phyloP scores from a whole-genome alignment of 2,797 vertebrate genomes.

The Melanotaenia nigrans region DNA sequence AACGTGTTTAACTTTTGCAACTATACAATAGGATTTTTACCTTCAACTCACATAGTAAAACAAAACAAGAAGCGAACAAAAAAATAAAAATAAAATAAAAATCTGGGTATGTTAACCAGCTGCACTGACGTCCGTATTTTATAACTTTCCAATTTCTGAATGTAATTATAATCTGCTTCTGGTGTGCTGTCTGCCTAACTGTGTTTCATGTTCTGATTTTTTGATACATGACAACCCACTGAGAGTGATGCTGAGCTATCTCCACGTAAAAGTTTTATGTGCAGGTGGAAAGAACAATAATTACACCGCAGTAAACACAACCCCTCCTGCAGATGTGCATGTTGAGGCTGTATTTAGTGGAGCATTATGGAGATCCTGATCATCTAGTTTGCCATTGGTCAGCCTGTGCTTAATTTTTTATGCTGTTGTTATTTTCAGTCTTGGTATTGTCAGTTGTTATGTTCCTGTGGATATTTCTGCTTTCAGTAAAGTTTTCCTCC shows the following conservation, averaged over 20 bases:
- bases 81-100: too few relatives aligned
- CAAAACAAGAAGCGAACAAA: too few relatives aligned
- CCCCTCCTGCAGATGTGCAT: neutral
- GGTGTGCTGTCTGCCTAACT: neutral
- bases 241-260: slow-evolving; percentile 5
- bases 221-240: neutral
- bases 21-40: neutral
- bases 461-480: neutral
- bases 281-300: slow-evolving; percentile 6
- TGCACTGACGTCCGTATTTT: neutral
- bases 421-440: too few relatives aligned
- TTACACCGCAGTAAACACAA: neutral
- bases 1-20: neutral
- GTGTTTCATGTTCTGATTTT: slow-evolving; percentile 1
- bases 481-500: neutral
- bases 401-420: too few relatives aligned
- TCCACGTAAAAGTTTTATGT: slow-evolving; percentile 10
- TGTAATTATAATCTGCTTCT: neutral
- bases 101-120: too few relatives aligned
- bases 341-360: neutral
- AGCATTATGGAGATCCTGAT: neutral
- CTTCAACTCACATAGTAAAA: neutral
- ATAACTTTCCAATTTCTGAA: neutral
- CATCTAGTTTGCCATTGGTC: neutral
- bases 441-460: too few relatives aligned